These are phyloP conservation scores for Conus canariensis DNA, from an alignment of 2,888 invertebrate genomes.

Conservation along the genomic window DNA sequence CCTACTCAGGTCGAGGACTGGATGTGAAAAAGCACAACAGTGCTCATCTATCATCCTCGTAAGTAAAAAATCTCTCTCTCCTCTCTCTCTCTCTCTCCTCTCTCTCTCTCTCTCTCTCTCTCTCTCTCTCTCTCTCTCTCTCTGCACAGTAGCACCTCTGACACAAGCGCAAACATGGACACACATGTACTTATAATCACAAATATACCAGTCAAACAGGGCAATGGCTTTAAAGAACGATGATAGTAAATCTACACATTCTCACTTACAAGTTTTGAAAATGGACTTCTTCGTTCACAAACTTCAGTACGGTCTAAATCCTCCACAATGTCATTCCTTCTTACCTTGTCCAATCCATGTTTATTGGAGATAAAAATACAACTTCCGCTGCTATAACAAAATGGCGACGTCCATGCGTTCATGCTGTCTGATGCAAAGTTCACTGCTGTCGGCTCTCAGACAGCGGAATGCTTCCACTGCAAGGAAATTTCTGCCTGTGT, in stretches of 20 bases:
- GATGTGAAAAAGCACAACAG: no score
- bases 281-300: not conserved
- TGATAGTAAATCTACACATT: no score
- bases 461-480: conserved; percentile 10
- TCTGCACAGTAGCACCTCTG: no score
- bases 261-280: no score
- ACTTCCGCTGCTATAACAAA: conserved; percentile 45
- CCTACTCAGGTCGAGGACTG: no score
- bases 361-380: not conserved
- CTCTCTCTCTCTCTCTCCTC: no score
- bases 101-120: no score
- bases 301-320: not conserved
- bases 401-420: conserved; percentile 68
- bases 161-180: not conserved
- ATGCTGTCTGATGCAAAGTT: conserved; percentile 54
- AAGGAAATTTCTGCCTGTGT: conserved; percentile 37
- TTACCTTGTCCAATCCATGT: not conserved
- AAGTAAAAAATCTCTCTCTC: no score
- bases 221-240: no score
- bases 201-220: no score
- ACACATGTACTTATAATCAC: not conserved
- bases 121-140: no score
- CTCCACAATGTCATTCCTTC: not conserved
- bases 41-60: no score
- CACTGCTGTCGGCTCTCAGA: conserved; percentile 30